Percentiles rank a stretch among this genome's conserved stretches.
phyloP scores from a whole-genome alignment of 2,888 invertebrate genomes.

The Cryptocephalus moraei region DNA sequence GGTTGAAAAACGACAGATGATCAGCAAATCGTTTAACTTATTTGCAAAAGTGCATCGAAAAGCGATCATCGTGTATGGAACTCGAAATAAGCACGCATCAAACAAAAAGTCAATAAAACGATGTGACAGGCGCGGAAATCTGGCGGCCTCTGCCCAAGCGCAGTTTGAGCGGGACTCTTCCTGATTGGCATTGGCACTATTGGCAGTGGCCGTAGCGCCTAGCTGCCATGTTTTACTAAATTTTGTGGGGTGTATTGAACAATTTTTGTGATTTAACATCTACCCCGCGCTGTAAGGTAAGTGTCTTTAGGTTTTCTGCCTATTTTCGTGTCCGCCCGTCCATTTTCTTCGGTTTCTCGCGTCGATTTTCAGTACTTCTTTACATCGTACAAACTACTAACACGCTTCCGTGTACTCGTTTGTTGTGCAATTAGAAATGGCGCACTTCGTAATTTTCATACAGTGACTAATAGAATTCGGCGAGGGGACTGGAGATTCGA shows the following conservation, averaged over 20 bases:
- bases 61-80: too few species aligned
- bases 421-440: constrained; percentile 20
- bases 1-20: too few species aligned
- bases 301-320: neutral
- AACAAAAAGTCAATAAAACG: constrained; percentile 13
- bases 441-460: constrained; percentile 8
- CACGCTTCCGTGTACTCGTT: constrained; percentile 1
- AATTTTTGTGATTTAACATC: constrained; percentile 31
- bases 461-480: too few species aligned
- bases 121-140: constrained; percentile 2
- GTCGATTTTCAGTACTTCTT: neutral
- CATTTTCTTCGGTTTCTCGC: too few species aligned
- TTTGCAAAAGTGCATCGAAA: too few species aligned
- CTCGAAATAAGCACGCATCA: constrained; percentile 17
- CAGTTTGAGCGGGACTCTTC: constrained; percentile 29
- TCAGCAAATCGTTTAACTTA: too few species aligned
- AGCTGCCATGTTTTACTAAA: constrained; percentile 68
- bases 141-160: constrained; percentile 19
- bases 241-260: constrained; percentile 48
- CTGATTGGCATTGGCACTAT: constrained; percentile 35
- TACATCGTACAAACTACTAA: neutral
- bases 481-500: too few species aligned
- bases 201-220: constrained; percentile 34
- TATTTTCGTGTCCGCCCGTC: too few species aligned
- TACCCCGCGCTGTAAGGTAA: constrained; percentile 32